These are phyloP conservation scores for Ectropis grisescens DNA, from an alignment of 1,140 invertebrate genomes.

Conservation along the genomic window DNA sequence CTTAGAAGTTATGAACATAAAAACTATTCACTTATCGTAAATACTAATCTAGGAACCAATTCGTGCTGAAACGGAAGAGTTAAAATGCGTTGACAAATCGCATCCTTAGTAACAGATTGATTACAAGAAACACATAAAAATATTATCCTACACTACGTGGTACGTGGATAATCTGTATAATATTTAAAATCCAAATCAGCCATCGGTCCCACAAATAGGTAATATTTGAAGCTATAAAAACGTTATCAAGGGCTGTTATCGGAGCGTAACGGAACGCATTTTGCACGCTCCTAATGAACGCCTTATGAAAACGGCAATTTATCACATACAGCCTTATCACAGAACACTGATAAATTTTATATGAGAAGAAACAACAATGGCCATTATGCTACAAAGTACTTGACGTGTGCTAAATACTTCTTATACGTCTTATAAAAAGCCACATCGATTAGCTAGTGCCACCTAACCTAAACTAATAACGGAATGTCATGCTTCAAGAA, in stretches of 20 bases:
- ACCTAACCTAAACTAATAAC: too few species aligned
- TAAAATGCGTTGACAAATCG: too few species aligned
- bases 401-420: constrained; percentile 1
- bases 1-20: too few species aligned
- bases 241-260: constrained; percentile 56
- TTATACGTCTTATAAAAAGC: too few species aligned
- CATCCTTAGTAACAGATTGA: too few species aligned
- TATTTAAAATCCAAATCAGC: constrained; percentile 27
- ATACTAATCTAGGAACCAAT: too few species aligned
- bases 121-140: too few species aligned
- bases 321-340: constrained; percentile 62
- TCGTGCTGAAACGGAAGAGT: too few species aligned
- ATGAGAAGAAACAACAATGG: constrained; percentile 53
- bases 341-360: constrained; percentile 57
- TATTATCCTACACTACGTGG: too few species aligned
- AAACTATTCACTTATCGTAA: too few species aligned
- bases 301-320: constrained; percentile 68
- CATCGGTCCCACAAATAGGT: constrained; percentile 47
- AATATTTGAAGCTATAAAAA: constrained; percentile 62
- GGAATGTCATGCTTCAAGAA: too few species aligned
- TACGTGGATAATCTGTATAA: constrained; percentile 6
- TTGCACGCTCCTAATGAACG: constrained; percentile 66
- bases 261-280: constrained; percentile 62
- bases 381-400: constrained; percentile 14
- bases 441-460: too few species aligned